These are phyloP conservation scores for Platycercus adscitus DNA, from an alignment of 2,113 vertebrate genomes.

Conservation along the genomic window DNA sequence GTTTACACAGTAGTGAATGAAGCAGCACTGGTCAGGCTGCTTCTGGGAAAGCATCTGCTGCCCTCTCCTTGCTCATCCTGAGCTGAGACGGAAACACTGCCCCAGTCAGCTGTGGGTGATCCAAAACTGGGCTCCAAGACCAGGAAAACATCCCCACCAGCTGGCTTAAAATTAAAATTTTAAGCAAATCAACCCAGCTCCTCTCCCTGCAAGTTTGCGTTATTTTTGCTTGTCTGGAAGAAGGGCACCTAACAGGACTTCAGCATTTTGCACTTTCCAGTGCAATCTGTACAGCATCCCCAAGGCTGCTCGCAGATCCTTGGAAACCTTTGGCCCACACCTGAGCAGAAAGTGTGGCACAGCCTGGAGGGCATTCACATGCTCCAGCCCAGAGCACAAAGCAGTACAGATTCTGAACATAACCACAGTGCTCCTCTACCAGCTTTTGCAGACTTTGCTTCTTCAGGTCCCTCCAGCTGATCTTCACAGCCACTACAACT, in stretches of 20 bases:
- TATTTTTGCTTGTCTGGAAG: background rate
- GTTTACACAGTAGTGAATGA: background rate
- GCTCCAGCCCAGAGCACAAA: background rate
- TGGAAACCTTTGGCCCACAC: background rate
- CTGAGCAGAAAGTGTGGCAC: background rate
- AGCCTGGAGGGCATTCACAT: background rate
- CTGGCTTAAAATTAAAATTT: background rate
- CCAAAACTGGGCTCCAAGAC: background rate
- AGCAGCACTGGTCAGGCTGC: background rate
- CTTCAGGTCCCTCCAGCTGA: background rate
- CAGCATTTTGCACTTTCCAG: background rate
- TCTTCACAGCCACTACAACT: background rate
- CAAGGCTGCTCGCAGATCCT: accelerated
- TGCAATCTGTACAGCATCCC: accelerated
- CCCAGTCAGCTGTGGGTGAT: background rate
- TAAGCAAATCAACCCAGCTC: background rate
- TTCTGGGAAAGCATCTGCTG: background rate
- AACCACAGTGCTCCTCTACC: background rate
- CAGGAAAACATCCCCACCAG: background rate
- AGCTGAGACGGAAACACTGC: background rate
- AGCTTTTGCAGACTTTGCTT: background rate
- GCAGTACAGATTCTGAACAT: background rate
- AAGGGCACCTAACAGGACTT: background rate
- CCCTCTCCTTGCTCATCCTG: background rate
- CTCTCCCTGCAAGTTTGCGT: background rate